A percentile compares a stretch with the other conserved stretches of the same genome.
phyloP scores from a whole-genome alignment of 2,888 invertebrate genomes.

The Papilio protenor region DNA sequence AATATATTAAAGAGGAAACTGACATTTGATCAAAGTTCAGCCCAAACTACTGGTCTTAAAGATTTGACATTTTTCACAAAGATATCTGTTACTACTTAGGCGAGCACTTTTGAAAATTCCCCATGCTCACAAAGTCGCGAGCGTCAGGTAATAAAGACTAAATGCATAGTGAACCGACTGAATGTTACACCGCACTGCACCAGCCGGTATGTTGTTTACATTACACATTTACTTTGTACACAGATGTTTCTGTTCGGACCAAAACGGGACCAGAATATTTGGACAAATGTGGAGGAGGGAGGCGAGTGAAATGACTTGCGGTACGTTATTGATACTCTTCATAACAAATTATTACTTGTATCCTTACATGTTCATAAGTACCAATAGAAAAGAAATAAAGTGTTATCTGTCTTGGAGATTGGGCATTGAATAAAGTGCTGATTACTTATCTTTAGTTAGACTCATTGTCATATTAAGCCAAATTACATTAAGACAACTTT shows the following conservation, averaged over 20 bases:
- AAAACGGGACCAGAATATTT: conserved; percentile 85
- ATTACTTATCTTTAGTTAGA: too few species aligned
- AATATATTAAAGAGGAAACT: neutral
- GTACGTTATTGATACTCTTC: conserved; percentile 67
- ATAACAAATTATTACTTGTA: neutral
- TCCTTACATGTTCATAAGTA: neutral
- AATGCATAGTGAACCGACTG: conserved; percentile 36
- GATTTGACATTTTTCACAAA: neutral
- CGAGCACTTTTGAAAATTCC: neutral
- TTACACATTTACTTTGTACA: conserved; percentile 52
- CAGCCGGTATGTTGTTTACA: conserved; percentile 45
- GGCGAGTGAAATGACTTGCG: conserved; percentile 86
- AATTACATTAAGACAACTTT: neutral
- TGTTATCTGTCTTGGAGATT: neutral
- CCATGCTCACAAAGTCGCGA: neutral
- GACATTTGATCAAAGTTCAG: neutral
- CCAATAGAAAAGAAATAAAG: neutral
- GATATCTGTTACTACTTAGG: neutral
- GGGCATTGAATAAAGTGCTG: too few species aligned
- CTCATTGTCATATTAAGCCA: too few species aligned
- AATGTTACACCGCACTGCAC: conserved; percentile 25
- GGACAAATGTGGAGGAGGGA: conserved; percentile 86
- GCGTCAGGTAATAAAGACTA: neutral
- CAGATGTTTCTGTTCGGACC: conserved; percentile 88
- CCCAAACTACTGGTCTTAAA: neutral